Evolutionary conservation across 2,797 vertebrate species (phyloP), one percentile per base, ranked within the genome.

Genomic region (Discoglossus pictus): DNA sequence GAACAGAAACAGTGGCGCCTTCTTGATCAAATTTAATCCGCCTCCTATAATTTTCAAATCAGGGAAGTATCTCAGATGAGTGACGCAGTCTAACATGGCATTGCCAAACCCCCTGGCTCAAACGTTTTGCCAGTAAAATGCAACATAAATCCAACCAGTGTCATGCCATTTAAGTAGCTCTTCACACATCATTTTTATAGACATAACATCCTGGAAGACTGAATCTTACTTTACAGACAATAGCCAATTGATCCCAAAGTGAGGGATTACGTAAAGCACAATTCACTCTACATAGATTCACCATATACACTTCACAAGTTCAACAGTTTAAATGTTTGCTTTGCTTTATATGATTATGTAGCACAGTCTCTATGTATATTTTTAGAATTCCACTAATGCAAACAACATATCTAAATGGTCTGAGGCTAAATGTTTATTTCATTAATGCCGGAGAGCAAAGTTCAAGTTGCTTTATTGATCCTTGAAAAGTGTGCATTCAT

Each of bases 401-500:
- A 54, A 44, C 52, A 70, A 44, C 64, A n/a, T 16, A 15, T 56
- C 31, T 27, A 38, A n/a, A n/a, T n/a, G 23, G 38, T 25, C 6
- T 43, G 17, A 56, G 68, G 58, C 60, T 63, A 63, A 56, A 63
- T 51, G 52, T 31, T 38, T 64, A 31, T 15, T 63, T 64, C 64
- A 58, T 58, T 34, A 58, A 63, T 20, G n/a, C 50, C 51, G 43
- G 12, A 13, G 52, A 53, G 16, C 52, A 64, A 58, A 58, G 68
- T 62, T 70, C 60, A 70, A 70, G 51, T 70, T 15, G 42, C 43
- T 70, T 17, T 51, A 70, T 70, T 70, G 68, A 70, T 63, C 61
- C 40, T 59, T 23, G 21, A 38, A 50, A 64, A 63, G 47, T 56
- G 18, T 23, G 64, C 60, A 70, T 46, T 51, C 38, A 70, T 70